Evolutionary conservation across 2,113 vertebrate genomes (phyloP), one percentile per base, ranked within the genome.

Genomic region (Salvelinus alpinus): DNA sequence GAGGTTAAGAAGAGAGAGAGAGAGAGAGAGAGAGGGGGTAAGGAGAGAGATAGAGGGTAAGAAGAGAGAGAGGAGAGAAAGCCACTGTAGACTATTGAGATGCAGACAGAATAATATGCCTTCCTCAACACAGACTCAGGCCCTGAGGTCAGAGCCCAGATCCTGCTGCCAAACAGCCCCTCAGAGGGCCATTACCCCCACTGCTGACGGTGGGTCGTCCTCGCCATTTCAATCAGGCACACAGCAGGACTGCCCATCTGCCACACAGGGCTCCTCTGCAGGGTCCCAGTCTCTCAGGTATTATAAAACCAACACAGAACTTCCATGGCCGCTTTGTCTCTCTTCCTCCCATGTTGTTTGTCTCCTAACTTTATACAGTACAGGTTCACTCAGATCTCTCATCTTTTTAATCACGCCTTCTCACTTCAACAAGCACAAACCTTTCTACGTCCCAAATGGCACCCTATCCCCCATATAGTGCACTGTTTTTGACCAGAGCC

Each of bases 171-270:
- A 92, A 90, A 94, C 90, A 86, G 94, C 88, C 93, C 95, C 95
- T 95, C 76, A 29, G 96, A 97, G 96, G 95, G 94, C 92, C 91
- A 97, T 96, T 96, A 96, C 94, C 95, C 92, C 93, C 94, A 91
- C 94, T 93, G 94, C 95, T 96, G 93, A 95, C 93, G 70, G 82
- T 85, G 89, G 82, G 86, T 94, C 90, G 79, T 85, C 80, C 87
- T 87, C 87, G 94, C 95, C 95, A 92, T 96, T 98, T 95, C 94
- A 96, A 95, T 96, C 95, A 97, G 95, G 94, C 95, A 95, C 93
- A 93, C 94, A 94, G 95, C 95, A 92, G 94, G 94, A 92, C 92
- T 94, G 94, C 93, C 96, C 96, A 98, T 98, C 97, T 98, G 96
- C 95, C 95, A 93, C 92, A 89, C 93, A 91, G 91, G 90, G 90